These are phyloP conservation scores for Carcharodon carcharias DNA, from an alignment of 2,797 vertebrate species.

Conservation along the genomic window DNA sequence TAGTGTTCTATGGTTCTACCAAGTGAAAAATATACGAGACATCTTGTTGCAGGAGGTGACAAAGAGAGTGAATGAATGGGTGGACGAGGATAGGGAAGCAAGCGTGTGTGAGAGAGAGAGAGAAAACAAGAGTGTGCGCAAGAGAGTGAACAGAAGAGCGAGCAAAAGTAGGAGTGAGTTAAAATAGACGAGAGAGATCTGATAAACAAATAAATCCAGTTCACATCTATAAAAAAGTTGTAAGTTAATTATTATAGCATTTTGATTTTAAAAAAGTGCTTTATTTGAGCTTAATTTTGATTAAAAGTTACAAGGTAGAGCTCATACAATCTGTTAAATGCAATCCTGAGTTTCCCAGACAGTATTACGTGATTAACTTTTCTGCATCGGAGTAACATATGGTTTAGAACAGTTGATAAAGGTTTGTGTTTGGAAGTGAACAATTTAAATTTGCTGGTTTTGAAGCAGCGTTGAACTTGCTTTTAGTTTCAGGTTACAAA, in stretches of 20 bases:
- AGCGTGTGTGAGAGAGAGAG: neutral
- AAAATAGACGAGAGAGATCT: neutral
- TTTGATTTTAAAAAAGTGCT: neutral
- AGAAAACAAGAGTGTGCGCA: neutral
- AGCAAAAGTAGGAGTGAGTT: neutral
- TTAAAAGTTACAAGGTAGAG: neutral
- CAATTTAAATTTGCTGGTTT: neutral
- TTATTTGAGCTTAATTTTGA: neutral
- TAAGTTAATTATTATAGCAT: neutral
- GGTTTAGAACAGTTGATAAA: neutral
- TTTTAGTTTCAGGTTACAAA: slow-evolving; percentile 5
- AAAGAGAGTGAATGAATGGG: neutral
- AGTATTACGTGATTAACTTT: neutral
- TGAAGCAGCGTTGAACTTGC: neutral
- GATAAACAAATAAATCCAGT: neutral
- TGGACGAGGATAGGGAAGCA: neutral
- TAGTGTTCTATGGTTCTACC: too few species aligned
- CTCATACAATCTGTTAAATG: neutral
- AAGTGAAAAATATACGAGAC: neutral
- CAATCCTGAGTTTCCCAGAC: neutral
- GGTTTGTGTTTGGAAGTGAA: neutral
- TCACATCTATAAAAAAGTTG: neutral
- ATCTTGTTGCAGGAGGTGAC: neutral
- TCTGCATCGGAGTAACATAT: neutral
- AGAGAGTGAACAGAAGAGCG: neutral